phyloP scores from a whole-genome alignment of 2,797 vertebrate genomes.

The Pogoniulus pusillus region DNA sequence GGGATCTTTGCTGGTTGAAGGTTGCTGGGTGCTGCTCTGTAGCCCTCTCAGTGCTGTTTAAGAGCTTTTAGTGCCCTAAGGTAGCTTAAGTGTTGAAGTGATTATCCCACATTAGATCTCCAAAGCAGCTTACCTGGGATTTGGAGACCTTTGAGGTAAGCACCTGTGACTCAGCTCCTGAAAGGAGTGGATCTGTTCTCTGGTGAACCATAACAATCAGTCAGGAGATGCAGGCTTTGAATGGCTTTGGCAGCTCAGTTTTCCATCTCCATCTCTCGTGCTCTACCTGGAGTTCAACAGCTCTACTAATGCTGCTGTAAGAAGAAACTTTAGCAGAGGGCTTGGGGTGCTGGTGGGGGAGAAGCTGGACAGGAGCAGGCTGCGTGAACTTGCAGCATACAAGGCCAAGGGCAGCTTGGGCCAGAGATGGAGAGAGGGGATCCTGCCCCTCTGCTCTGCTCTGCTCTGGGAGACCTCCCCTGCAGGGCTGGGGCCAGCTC shows the following conservation, averaged over 20 bases:
- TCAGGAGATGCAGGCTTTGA: background rate
- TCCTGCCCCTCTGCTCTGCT: no score
- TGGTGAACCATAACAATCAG: background rate
- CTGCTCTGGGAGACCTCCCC: no score
- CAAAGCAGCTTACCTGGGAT: conserved; percentile 14
- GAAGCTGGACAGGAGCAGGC: no score
- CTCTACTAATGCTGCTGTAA: background rate
- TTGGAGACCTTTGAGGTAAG: conserved; percentile 20
- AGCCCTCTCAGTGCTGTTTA: conserved; percentile 16
- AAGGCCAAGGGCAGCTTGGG: no score
- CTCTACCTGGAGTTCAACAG: background rate
- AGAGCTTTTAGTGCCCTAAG: conserved; percentile 31
- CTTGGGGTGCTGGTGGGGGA: no score
- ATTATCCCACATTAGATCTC: background rate
- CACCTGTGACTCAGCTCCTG: background rate
- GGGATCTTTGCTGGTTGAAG: background rate
- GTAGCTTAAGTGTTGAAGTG: background rate
- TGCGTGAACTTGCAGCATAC: no score
- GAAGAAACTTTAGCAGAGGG: background rate
- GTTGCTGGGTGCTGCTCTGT: background rate
- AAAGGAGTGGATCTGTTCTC: background rate
- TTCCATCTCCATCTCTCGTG: background rate
- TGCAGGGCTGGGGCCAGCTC: no score
- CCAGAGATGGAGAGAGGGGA: no score
- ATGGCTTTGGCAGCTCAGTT: background rate